Percentiles rank a stretch among this genome's conserved stretches.
Evolutionary conservation across 2,113 vertebrate genomes (phyloP).

Genomic region (Aptenodytes forsteri): DNA sequence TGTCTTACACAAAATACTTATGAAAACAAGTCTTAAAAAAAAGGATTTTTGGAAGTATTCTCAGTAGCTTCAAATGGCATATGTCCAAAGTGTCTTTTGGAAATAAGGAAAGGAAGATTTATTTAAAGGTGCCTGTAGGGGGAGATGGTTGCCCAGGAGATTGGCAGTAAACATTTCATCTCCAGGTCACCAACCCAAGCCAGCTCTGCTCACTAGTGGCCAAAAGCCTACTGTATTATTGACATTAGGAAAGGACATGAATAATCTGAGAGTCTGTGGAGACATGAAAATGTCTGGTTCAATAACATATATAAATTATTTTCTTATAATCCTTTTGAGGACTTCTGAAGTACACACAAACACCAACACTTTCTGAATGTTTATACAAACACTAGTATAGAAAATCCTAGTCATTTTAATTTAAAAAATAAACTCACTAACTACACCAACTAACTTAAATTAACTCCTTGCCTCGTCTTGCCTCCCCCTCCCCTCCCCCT

Average conservation of each 20-base stretch:
- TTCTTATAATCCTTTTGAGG: not conserved
- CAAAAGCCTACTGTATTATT: constrained; percentile 26
- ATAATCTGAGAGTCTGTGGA: constrained; percentile 15
- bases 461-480: not conserved
- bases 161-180: constrained; percentile 45
- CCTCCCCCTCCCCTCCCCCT: not conserved
- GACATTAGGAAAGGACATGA: not conserved
- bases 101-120: constrained; percentile 26
- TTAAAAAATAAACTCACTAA: not conserved
- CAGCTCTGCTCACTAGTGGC: not conserved
- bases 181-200: constrained; percentile 15
- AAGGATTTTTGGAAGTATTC: constrained; percentile 8
- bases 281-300: constrained; percentile 18
- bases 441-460: not conserved
- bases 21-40: constrained; percentile 17
- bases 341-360: not conserved
- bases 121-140: constrained; percentile 60
- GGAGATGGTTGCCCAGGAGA: constrained; percentile 55
- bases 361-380: not conserved
- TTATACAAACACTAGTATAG: not conserved
- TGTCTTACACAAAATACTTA: constrained; percentile 22
- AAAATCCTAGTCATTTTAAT: not conserved
- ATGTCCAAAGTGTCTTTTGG: constrained; percentile 13
- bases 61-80: not conserved
- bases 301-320: constrained; percentile 27